Base-by-base conservation (phyloP, 2,797 vertebrate genomes). In the Clamator glandarius region DNA sequence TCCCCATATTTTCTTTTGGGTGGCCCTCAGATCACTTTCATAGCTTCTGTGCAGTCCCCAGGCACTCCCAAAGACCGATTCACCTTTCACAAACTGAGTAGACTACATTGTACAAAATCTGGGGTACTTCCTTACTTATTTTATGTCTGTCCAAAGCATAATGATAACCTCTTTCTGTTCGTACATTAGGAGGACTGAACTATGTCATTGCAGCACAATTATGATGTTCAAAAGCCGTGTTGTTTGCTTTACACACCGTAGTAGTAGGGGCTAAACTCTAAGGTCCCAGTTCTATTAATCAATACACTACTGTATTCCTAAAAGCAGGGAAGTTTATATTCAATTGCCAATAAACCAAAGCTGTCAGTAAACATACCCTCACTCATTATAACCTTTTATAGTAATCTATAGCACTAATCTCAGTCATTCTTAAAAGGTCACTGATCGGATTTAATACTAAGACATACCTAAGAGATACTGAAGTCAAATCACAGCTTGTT, bases 401-500 rank as follows among this genome's bases (percentile, higher is more conserved):
- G 35, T 33, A 55, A 63, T 66, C n/a, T 46, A 4, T 70, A 28
- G 61, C 57, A 46, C 21, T 67, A 42, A 78, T 83, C 91, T 87
- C 69, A 72, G 39, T 61, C 57, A 84, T 90, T 92, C 59, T 91
- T 54, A 64, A 92, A 78, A 89, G 52, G 41, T 48, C 57, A 51
- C 35, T 41, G 46, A 46, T 70, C 0, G 0, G 31, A 51, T 55
- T 89, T 84, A 64, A 54, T 26, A 54, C n/a, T 17, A 61, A 77
- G 54, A 66, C 39, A 58, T 57, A 77, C 42, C n/a, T 39, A 54
- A 58, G 61, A 91, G 41, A 19, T 44, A 44, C 21, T 41, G 46
- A 75, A 84, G 59, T 92, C 46, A 95, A 89, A 93, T 81, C 84
- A 66, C 75, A 94, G 84, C 84, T 73, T 92, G 72, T 75, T 80